phyloP scores from a whole-genome alignment of 2,797 vertebrate species.

The Sebastes aleutianus region DNA sequence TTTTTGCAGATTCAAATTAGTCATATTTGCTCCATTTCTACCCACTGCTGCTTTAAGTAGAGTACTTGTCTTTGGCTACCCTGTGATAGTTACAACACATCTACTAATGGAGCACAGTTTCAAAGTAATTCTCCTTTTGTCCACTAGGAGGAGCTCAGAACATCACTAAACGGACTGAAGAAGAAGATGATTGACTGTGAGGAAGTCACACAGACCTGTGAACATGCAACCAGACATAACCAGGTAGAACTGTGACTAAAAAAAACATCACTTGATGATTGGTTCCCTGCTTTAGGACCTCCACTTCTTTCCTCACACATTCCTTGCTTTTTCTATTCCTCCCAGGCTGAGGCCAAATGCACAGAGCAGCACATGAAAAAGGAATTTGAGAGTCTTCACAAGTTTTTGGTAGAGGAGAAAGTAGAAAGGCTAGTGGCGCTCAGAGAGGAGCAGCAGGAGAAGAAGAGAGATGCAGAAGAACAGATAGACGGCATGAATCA shows the following conservation, averaged over 20 bases:
- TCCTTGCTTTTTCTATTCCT: neutral
- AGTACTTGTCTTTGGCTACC: neutral
- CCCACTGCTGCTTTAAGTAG: too few relatives aligned
- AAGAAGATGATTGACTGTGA: slow-evolving; percentile 5
- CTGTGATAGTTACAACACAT: neutral
- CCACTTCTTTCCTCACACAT: neutral
- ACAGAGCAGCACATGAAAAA: slow-evolving; percentile 42
- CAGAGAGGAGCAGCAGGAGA: slow-evolving; percentile 58
- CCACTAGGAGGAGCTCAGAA: slow-evolving; percentile 52
- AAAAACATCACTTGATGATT: neutral
- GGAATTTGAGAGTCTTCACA: slow-evolving; percentile 78
- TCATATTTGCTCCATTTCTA: too few relatives aligned
- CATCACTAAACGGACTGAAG: slow-evolving; percentile 25
- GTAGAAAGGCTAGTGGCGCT: slow-evolving; percentile 51
- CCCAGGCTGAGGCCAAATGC: slow-evolving; percentile 30
- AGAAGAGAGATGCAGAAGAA: slow-evolving; percentile 27
- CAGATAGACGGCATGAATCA: slow-evolving; percentile 19
- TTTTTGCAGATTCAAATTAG: too few relatives aligned
- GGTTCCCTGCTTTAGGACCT: neutral
- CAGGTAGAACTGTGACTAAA: slow-evolving; percentile 5
- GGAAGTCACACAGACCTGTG: slow-evolving; percentile 10
- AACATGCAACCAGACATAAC: slow-evolving; percentile 16
- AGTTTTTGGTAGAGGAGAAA: slow-evolving; percentile 75
- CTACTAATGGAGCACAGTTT: neutral
- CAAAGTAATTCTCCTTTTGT: slow-evolving; percentile 2